These are phyloP conservation scores for Sebastolobus altivelis DNA, from an alignment of 2,797 vertebrate genomes.

Conservation along the genomic window DNA sequence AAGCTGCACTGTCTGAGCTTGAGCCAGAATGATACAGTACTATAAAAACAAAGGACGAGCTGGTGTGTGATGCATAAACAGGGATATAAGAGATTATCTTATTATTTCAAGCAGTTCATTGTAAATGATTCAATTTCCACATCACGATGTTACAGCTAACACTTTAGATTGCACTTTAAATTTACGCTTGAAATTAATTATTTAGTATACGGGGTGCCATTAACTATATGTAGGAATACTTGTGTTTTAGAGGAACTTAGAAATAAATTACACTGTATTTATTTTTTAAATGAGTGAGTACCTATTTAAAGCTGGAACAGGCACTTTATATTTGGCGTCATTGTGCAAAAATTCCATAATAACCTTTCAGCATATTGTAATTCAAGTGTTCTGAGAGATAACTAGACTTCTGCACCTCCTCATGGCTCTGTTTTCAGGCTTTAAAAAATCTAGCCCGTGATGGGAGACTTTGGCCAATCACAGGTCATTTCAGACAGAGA, in stretches of 20 bases:
- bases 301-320: neutral
- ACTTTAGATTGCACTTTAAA: neutral
- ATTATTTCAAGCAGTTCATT: neutral
- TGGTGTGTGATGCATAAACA: slow-evolving; percentile 11
- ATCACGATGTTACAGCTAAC: neutral
- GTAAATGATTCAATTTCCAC: neutral
- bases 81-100: neutral
- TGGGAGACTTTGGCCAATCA: too few species aligned
- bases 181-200: neutral
- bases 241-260: neutral
- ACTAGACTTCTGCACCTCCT: too few species aligned
- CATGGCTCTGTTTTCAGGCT: too few species aligned
- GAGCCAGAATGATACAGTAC: slow-evolving; percentile 24
- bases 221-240: neutral
- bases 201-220: neutral
- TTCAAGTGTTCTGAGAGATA: too few species aligned
- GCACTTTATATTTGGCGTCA: too few species aligned
- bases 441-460: too few species aligned
- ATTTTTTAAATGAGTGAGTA: neutral
- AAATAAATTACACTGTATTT: neutral
- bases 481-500: too few species aligned
- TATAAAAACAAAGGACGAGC: slow-evolving; percentile 31
- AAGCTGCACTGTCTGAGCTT: slow-evolving; percentile 25
- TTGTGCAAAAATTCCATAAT: too few species aligned
- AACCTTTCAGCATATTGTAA: too few species aligned